Evolutionary conservation across 1,140 invertebrate species (phyloP).

Genomic region (Drosophila tani): DNA sequence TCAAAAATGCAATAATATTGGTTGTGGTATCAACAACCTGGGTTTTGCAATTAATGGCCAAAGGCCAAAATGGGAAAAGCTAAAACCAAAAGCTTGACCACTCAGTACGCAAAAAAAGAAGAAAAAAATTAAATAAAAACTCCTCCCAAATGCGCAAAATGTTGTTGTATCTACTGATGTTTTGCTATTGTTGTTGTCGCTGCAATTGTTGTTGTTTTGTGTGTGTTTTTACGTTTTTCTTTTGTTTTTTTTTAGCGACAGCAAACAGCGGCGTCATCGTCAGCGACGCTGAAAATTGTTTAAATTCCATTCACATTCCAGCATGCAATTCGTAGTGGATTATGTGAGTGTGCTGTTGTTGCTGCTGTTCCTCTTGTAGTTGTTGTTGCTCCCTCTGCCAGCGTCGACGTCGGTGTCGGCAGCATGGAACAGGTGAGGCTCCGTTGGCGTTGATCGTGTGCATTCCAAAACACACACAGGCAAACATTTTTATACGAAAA

Average conservation of each 20-base stretch:
- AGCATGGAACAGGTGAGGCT: slow-evolving; percentile 79
- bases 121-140: slow-evolving; percentile 16
- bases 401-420: slow-evolving; percentile 50
- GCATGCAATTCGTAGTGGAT: slow-evolving; percentile 84
- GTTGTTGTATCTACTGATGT: slow-evolving; percentile 15
- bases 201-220: slow-evolving; percentile 25
- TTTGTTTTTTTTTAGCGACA: slow-evolving; percentile 23
- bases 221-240: slow-evolving; percentile 24
- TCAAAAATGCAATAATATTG: not conserved
- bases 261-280: slow-evolving; percentile 72
- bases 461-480: slow-evolving; percentile 70
- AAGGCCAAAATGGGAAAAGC: slow-evolving; percentile 21
- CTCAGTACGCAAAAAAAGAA: slow-evolving; percentile 13
- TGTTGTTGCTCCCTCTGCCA: slow-evolving; percentile 48
- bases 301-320: slow-evolving; percentile 85
- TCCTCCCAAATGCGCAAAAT: slow-evolving; percentile 37
- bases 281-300: slow-evolving; percentile 83
- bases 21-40: not conserved
- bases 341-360: slow-evolving; percentile 49
- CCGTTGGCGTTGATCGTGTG: slow-evolving; percentile 69
- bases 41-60: slow-evolving; percentile 9
- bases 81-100: slow-evolving; percentile 44
- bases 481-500: slow-evolving; percentile 25
- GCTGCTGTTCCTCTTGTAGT: slow-evolving; percentile 34
- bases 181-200: slow-evolving; percentile 2